Evolutionary conservation across 1,140 invertebrate species (phyloP).

Genomic region (Panagrolaimus sp.): DNA sequence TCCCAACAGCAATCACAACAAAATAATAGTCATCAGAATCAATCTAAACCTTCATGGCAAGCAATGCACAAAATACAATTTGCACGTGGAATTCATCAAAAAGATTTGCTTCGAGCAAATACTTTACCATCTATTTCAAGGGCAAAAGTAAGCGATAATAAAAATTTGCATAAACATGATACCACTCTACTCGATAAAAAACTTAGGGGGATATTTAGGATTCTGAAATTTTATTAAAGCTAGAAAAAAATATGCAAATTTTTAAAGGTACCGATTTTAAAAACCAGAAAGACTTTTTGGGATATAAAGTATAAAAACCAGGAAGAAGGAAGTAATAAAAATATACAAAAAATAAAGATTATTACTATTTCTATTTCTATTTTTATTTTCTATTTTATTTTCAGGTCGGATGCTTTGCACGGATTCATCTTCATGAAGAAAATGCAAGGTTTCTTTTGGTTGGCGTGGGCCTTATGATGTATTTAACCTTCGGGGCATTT

Average conservation of each 20-base stretch:
- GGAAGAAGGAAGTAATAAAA: no score
- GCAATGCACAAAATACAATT: conserved; percentile 17
- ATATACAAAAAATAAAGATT: neutral
- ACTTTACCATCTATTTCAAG: conserved; percentile 5
- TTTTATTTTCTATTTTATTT: neutral
- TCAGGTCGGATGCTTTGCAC: conserved; percentile 8
- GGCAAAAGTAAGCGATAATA: conserved; percentile 8
- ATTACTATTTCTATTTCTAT: neutral
- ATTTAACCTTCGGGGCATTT: conserved; percentile 3
- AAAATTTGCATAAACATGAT: neutral
- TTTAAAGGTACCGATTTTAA: no score
- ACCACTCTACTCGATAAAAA: neutral
- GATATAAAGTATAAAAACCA: no score
- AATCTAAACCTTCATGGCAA: neutral
- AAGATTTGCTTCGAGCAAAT: conserved; percentile 2
- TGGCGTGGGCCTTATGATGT: neutral
- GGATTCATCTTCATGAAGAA: conserved; percentile 16
- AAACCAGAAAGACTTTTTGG: no score
- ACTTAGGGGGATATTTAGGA: no score
- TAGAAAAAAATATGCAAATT: no score
- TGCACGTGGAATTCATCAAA: conserved; percentile 12
- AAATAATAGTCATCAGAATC: neutral
- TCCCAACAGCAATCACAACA: neutral
- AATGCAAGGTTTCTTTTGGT: conserved; percentile 9
- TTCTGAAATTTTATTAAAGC: no score